Percentiles rank a stretch among this genome's conserved stretches.
Evolutionary conservation across 2,888 invertebrate species (phyloP).

Genomic region (Cryptus armator): DNA sequence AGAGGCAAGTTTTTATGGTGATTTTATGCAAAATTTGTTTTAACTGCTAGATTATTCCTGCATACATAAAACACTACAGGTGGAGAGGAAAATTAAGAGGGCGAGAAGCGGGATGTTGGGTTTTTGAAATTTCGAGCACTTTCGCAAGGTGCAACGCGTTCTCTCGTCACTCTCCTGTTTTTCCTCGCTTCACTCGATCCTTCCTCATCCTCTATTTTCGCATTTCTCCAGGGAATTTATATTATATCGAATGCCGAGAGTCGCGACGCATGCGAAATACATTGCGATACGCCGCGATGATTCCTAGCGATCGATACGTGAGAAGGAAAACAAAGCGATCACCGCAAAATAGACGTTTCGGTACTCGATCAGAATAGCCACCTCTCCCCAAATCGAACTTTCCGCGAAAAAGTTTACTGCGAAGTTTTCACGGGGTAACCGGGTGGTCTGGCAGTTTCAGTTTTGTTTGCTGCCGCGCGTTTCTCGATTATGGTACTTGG

Average conservation of each 20-base stretch:
- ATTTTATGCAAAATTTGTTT: conserved; percentile 34
- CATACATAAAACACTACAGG: too few relatives aligned
- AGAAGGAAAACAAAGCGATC: conserved; percentile 36
- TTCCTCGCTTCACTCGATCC: not conserved
- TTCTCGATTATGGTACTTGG: conserved; percentile 41
- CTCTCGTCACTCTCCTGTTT: not conserved
- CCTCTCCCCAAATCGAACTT: conserved; percentile 6
- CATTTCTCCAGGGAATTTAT: not conserved
- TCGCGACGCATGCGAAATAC: too few relatives aligned
- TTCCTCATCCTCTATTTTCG: not conserved
- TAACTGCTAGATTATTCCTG: not conserved
- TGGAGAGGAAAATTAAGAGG: conserved; percentile 8
- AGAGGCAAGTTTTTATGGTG: conserved; percentile 24
- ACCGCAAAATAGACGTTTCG: conserved; percentile 42
- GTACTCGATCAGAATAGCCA: conserved; percentile 19
- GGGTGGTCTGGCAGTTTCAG: conserved; percentile 47
- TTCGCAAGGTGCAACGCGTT: conserved; percentile 12
- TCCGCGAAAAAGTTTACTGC: conserved; percentile 34
- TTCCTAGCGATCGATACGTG: too few relatives aligned
- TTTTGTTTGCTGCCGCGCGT: conserved; percentile 36
- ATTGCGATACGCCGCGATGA: not conserved
- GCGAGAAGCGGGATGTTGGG: not conserved
- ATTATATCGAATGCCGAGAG: not conserved
- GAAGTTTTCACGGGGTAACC: conserved; percentile 37
- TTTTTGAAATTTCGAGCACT: not conserved